A percentile compares a stretch with the other conserved stretches of the same genome.
phyloP scores from a whole-genome alignment of 1,140 invertebrate species.

The Nymphalis io region DNA sequence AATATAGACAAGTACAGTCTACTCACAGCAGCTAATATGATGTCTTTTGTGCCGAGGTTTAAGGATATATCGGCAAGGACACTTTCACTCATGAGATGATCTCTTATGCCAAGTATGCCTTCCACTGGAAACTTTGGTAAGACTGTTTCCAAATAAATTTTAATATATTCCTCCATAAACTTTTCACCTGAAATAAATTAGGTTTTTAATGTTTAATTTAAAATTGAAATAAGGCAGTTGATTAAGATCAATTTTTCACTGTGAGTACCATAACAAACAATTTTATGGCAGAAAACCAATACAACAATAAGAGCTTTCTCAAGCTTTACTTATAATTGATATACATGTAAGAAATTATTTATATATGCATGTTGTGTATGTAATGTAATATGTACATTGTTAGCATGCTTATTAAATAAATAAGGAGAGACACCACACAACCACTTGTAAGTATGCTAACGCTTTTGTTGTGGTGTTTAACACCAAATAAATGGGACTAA shows the following conservation, averaged over 20 bases:
- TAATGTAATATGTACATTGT: too few species aligned
- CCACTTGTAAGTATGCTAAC: too few species aligned
- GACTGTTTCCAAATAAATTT: constrained; percentile 80
- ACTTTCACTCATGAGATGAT: constrained; percentile 85
- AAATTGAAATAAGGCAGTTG: neutral
- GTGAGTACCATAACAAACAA: neutral
- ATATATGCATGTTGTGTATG: too few species aligned
- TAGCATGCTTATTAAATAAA: too few species aligned
- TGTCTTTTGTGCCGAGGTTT: constrained; percentile 90
- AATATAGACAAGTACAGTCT: constrained; percentile 5
- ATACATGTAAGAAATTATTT: too few species aligned
- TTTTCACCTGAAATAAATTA: constrained; percentile 62
- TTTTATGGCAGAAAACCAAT: too few species aligned
- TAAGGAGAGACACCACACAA: too few species aligned
- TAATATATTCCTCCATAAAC: constrained; percentile 72
- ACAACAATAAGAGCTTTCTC: too few species aligned
- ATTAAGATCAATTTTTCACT: neutral
- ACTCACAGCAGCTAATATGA: constrained; percentile 88
- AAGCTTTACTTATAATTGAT: too few species aligned
- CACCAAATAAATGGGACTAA: too few species aligned
- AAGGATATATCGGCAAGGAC: constrained; percentile 85
- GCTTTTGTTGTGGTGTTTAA: too few species aligned
- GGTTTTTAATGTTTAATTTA: neutral
- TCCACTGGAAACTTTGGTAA: constrained; percentile 88
- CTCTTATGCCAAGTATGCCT: constrained; percentile 82